Conservation (phyloP, 2,113 vertebrate species). For the Synodontis membranacea region DNA sequence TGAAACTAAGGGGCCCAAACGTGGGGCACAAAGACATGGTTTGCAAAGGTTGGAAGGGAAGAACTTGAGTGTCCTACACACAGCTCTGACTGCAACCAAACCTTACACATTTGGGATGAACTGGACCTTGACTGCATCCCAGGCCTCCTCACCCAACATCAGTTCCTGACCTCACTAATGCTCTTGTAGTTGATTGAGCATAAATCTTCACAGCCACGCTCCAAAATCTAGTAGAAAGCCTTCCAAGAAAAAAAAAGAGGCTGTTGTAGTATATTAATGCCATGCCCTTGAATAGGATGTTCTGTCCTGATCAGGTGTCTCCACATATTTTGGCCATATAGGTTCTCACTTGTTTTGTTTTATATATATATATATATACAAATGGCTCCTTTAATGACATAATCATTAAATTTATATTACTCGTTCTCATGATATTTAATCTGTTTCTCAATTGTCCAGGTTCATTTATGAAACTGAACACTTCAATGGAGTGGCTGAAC, state of each 20-base stretch:
- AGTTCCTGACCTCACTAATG: not conserved
- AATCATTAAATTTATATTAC: not conserved
- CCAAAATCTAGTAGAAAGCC: not conserved
- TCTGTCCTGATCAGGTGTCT: not conserved
- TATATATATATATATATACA: no score
- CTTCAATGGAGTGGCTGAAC: slow-evolving; percentile 79
- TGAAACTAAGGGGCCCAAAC: not conserved
- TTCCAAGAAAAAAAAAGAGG: not conserved
- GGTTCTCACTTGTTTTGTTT: not conserved
- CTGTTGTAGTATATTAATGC: not conserved
- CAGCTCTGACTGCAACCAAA: not conserved
- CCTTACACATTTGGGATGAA: not conserved
- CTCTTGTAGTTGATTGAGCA: not conserved
- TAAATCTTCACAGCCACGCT: not conserved
- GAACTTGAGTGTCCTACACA: not conserved
- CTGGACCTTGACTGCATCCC: not conserved
- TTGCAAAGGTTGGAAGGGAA: not conserved
- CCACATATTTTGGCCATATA: not conserved
- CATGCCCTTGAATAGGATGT: not conserved
- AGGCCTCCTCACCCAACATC: not conserved
- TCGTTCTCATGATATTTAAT: not conserved
- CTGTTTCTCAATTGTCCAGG: slow-evolving; percentile 53
- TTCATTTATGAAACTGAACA: slow-evolving; percentile 81
- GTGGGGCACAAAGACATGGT: not conserved
- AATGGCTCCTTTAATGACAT: not conserved